Conservation (phyloP, 2,113 vertebrate genomes). For the Oreochromis tanganicae region DNA sequence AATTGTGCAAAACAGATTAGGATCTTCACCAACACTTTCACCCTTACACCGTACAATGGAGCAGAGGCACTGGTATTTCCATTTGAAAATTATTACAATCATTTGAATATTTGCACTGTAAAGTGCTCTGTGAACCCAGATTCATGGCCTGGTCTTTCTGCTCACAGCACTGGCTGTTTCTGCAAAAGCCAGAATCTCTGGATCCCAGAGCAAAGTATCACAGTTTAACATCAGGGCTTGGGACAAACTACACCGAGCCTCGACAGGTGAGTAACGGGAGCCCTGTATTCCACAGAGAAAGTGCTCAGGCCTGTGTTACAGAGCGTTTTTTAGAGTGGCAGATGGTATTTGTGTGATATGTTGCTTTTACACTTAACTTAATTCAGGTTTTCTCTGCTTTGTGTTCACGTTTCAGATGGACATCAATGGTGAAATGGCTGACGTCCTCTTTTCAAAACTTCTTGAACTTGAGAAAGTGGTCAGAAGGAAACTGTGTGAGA, state of each 20-base stretch:
- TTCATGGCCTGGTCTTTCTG: background rate
- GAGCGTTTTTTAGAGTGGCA: background rate
- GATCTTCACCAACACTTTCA: conserved; percentile 86
- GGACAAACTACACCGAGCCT: conserved; percentile 71
- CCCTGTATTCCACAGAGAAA: background rate
- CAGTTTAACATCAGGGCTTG: conserved; percentile 81
- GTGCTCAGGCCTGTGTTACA: background rate
- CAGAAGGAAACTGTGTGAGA: conserved; percentile 31
- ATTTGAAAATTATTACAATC: background rate
- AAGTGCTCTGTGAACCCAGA: background rate
- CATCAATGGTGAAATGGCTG: conserved; percentile 76
- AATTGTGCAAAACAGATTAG: conserved; percentile 74
- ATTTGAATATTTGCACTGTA: background rate
- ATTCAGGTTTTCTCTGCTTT: background rate
- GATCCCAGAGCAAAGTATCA: conserved; percentile 81
- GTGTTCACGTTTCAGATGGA: conserved; percentile 76
- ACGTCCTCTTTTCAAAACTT: conserved; percentile 76
- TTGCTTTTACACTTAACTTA: background rate
- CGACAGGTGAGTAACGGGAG: conserved; percentile 65
- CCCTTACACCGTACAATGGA: conserved; percentile 85
- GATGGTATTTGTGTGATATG: background rate
- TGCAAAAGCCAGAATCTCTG: conserved; percentile 78
- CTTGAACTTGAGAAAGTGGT: conserved; percentile 77
- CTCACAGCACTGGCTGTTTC: conserved; percentile 80
- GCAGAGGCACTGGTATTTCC: conserved; percentile 82